Conservation (phyloP, 2,888 invertebrate genomes). For the Rhaphigaster nebulosa region DNA sequence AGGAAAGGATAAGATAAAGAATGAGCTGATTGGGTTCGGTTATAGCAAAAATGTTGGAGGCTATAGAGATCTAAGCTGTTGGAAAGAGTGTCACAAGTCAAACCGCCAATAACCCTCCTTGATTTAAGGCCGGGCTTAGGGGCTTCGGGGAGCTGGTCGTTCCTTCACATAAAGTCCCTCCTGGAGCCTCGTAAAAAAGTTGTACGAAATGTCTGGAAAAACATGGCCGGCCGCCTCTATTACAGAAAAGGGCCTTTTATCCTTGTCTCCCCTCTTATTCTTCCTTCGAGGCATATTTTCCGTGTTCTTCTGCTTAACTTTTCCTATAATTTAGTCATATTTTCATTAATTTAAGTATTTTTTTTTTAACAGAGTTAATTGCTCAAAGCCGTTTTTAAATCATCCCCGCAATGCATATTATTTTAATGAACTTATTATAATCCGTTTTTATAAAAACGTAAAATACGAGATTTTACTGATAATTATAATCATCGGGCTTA, state of each 20-base stretch:
- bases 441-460: no score
- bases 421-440: no score
- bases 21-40: constrained; percentile 21
- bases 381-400: no score
- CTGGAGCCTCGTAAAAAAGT: constrained; percentile 47
- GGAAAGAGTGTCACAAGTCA: constrained; percentile 48
- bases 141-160: constrained; percentile 31
- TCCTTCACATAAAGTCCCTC: constrained; percentile 41
- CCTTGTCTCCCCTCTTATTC: neutral
- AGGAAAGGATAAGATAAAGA: constrained; percentile 14
- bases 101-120: constrained; percentile 47
- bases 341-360: neutral
- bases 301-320: neutral
- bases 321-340: neutral
- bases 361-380: no score
- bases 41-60: neutral
- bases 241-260: constrained; percentile 20
- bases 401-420: no score
- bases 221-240: constrained; percentile 38
- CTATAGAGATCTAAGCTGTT: constrained; percentile 42
- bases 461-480: no score
- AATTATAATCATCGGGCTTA: no score
- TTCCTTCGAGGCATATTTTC: neutral
- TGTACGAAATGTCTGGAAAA: constrained; percentile 49
- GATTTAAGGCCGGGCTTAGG: constrained; percentile 21